A percentile compares a stretch with the other conserved stretches of the same genome.
Evolutionary conservation across 1,140 invertebrate genomes (phyloP).

Genomic region (Temnothorax longispinosus): DNA sequence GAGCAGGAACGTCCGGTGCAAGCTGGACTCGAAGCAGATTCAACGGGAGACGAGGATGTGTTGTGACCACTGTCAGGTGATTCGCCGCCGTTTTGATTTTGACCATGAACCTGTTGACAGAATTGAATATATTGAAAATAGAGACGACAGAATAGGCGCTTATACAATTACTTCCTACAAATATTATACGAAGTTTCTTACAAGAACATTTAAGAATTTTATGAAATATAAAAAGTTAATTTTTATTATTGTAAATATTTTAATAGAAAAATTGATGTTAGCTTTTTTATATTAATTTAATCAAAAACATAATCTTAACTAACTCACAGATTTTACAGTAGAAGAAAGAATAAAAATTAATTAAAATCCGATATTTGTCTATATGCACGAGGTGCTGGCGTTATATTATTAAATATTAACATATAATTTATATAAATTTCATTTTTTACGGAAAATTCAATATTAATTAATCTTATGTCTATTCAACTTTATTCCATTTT

Average conservation of each 20-base stretch:
- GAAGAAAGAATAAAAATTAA: not conserved
- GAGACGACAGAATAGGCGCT: not conserved
- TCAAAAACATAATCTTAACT: not conserved
- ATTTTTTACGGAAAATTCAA: not conserved
- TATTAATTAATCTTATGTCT: not conserved
- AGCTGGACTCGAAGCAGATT: slow-evolving; percentile 89
- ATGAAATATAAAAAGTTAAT: not conserved
- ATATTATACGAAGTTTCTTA: not conserved
- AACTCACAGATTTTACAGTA: not conserved
- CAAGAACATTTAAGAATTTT: slow-evolving; percentile 6
- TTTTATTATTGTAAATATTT: not conserved
- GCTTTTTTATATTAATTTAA: not conserved
- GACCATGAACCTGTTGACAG: slow-evolving; percentile 86
- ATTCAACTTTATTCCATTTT: not conserved
- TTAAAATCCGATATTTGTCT: not conserved
- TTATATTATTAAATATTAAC: not conserved
- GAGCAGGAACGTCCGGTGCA: slow-evolving; percentile 90
- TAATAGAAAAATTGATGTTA: not conserved
- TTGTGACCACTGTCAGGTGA: slow-evolving; percentile 93
- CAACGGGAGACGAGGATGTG: slow-evolving; percentile 92
- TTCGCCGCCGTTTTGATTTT: slow-evolving; percentile 88
- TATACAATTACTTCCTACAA: not conserved
- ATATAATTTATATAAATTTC: not conserved
- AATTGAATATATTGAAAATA: slow-evolving; percentile 11
- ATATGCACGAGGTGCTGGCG: not conserved